Base-by-base conservation (phyloP, 2,797 vertebrate genomes). In the Trematomus bernacchii region DNA sequence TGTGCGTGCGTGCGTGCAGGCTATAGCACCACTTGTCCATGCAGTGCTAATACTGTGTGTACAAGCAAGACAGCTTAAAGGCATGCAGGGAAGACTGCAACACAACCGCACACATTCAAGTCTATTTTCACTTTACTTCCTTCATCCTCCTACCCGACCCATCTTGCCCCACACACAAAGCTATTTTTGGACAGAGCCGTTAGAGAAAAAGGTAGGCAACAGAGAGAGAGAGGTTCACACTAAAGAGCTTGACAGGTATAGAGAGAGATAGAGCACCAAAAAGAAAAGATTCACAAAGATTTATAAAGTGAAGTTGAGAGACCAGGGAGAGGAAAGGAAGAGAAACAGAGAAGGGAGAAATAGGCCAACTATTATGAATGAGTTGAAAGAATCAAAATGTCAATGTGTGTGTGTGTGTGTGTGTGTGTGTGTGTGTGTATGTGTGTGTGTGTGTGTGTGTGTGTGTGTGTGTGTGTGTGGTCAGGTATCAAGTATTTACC, bases 111-210 rank as follows among this genome's bases (percentile, higher is more conserved):
- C 66, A 81, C 3, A 1, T 58, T n/a, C 54, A 64, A 21, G 27
- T 46, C 77, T 77, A 85, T 85, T 87, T 81, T 79, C 70, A 78
- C 68, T 78, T 61, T 55, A 43, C 53, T 69, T 70, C 74, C 53
- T 71, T 71, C 66, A 54, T 43, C 66, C 72, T 71, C 19, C 44
- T 33, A 27, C 48, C 62, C 18, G 50, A 43, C 57, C 53, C 9
- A 19, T 65, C 66, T 57, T 62, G 19, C 50, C 57, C 43, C 68
- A 70, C 76, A 59, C 50, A 53, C 46, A 65, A 58, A 54, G 40
- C 73, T 89, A 92, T 91, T 91, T 92, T 83, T 73, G 85, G 88
- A 84, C 42, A 4, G 57, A 74, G 63, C 64, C 77, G 1, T 82
- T 47, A 43, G 77, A 91, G 85, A 27, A 77, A 57, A 71, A 66